phyloP scores from a whole-genome alignment of 2,888 invertebrate species.

The Amblyteles armatorius region DNA sequence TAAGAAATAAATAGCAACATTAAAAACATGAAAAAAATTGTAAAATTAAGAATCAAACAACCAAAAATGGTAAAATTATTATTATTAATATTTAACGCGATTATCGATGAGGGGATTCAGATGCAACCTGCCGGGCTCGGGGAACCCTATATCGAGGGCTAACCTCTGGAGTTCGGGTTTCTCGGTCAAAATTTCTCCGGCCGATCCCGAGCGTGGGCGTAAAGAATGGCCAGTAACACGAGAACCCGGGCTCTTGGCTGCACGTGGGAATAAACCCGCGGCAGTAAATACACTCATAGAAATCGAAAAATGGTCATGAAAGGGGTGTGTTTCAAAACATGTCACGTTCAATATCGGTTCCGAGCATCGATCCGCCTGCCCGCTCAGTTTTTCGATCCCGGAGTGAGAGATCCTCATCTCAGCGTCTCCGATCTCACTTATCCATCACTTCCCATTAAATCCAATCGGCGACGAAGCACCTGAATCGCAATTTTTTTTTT shows the following conservation, averaged over 20 bases:
- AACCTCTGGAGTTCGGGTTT: constrained; percentile 65
- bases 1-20: too few species aligned
- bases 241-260: constrained; percentile 75
- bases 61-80: too few species aligned
- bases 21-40: too few species aligned
- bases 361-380: constrained; percentile 79
- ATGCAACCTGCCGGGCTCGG: background rate
- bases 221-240: constrained; percentile 79
- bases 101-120: too few species aligned
- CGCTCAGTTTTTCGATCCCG: constrained; percentile 15
- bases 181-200: constrained; percentile 82
- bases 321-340: constrained; percentile 84
- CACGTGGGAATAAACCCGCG: constrained; percentile 83
- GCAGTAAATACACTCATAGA: constrained; percentile 81
- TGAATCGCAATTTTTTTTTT: constrained; percentile 13
- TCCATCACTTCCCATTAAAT: constrained; percentile 56
- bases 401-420: constrained; percentile 17
- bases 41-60: too few species aligned
- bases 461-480: constrained; percentile 35
- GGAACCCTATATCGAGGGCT: constrained; percentile 60
- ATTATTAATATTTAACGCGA: too few species aligned
- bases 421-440: constrained; percentile 29
- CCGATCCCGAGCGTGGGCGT: constrained; percentile 45
- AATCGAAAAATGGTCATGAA: constrained; percentile 78
- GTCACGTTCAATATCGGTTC: constrained; percentile 83